phyloP scores from a whole-genome alignment of 2,797 vertebrate genomes.

The Poecilia picta region DNA sequence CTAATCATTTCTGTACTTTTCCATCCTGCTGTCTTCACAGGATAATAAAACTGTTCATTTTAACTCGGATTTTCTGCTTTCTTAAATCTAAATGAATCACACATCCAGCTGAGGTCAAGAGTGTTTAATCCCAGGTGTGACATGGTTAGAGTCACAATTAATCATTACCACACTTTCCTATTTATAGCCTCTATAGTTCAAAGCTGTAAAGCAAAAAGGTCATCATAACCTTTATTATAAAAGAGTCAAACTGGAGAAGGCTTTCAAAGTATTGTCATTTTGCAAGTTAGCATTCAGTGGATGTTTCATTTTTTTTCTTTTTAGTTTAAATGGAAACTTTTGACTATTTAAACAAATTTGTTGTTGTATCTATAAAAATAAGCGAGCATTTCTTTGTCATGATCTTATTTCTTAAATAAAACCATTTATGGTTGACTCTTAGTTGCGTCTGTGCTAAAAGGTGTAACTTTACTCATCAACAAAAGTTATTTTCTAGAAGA shows the following conservation, averaged over 20 bases:
- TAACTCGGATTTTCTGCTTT: not conserved
- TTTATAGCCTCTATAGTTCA: not conserved
- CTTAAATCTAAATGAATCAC: not conserved
- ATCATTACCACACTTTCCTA: conserved; percentile 2
- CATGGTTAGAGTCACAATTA: conserved; percentile 1
- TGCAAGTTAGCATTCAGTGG: not conserved
- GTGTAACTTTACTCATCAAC: not conserved
- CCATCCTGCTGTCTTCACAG: conserved; percentile 1
- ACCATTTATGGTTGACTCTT: not conserved
- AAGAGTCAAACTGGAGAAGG: not conserved
- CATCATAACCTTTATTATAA: not conserved
- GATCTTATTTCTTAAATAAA: not conserved
- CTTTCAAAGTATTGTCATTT: not conserved
- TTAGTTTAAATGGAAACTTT: not conserved
- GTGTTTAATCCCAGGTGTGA: not conserved
- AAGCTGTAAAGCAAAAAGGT: conserved; percentile 13
- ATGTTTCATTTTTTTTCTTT: not conserved
- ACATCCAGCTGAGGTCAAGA: no score
- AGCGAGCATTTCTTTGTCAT: not conserved
- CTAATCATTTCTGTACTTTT: conserved; percentile 41
- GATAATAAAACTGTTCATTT: conserved; percentile 4
- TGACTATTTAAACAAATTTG: not conserved
- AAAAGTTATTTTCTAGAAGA: not conserved
- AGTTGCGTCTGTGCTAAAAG: not conserved
- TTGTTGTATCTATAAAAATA: not conserved